Conservation (phyloP, 2,797 vertebrate species). For the Glyptemys insculpta region DNA sequence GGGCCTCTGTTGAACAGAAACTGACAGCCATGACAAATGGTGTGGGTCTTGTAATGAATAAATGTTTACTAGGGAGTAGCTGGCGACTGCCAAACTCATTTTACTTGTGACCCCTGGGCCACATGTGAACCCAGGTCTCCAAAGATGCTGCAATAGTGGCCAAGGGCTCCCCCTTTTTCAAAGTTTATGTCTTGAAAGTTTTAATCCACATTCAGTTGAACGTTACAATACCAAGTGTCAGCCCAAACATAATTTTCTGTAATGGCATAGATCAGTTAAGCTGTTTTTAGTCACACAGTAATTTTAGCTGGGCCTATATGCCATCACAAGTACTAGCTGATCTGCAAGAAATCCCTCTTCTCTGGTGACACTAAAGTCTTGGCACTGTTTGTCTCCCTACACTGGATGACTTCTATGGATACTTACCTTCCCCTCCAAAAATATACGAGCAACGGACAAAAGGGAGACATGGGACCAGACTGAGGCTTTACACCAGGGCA, state of each 20-base stretch:
- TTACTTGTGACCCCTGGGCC: neutral
- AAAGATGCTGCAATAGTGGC: neutral
- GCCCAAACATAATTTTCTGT: neutral
- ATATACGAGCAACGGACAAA: neutral
- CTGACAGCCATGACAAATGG: neutral
- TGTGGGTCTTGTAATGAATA: neutral
- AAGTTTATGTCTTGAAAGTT: neutral
- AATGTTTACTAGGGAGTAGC: accelerated
- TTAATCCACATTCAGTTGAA: neutral
- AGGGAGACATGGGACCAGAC: neutral
- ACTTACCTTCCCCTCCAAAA: neutral
- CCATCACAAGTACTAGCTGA: neutral
- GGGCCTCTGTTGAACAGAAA: neutral
- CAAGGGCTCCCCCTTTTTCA: neutral
- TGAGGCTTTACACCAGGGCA: neutral
- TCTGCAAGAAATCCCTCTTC: neutral
- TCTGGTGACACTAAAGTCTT: neutral
- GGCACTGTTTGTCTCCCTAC: neutral
- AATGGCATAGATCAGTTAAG: accelerated
- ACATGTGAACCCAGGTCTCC: accelerated
- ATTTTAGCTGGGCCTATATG: neutral
- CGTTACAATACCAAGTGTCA: neutral
- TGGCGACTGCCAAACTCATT: neutral
- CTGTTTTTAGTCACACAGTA: neutral
- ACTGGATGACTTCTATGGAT: neutral